Conservation (phyloP, 1,140 invertebrate genomes). For the Anastrepha ludens region DNA sequence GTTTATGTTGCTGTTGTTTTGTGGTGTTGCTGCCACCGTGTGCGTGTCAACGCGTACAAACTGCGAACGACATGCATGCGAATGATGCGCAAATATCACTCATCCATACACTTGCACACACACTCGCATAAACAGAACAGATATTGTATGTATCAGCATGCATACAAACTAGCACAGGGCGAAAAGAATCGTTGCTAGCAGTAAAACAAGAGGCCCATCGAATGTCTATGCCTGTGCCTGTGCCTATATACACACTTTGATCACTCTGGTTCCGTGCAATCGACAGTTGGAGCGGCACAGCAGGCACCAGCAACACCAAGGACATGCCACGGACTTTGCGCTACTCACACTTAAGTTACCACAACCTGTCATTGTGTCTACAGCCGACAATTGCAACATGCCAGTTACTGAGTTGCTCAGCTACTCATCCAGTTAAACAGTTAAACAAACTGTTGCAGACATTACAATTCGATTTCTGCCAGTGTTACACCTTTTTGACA, state of each 20-base stretch:
- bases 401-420: neutral
- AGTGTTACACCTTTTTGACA: constrained; percentile 54
- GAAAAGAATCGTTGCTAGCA: neutral
- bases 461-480: constrained; percentile 54
- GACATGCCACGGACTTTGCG: neutral
- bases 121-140: neutral
- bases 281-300: constrained; percentile 19
- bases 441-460: constrained; percentile 54
- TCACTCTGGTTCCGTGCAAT: neutral
- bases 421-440: constrained; percentile 37
- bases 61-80: constrained; percentile 46
- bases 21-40: constrained; percentile 39
- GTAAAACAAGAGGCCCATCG: neutral
- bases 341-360: neutral
- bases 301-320: constrained; percentile 23
- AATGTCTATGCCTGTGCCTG: neutral
- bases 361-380: neutral
- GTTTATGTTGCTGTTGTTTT: constrained; percentile 37
- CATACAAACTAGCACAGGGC: neutral
- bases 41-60: constrained; percentile 47
- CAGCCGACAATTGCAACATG: neutral
- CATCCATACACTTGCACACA: neutral
- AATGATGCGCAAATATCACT: constrained; percentile 52
- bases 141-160: neutral
- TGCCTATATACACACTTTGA: constrained; percentile 9